Percentiles rank a stretch among this genome's conserved stretches.
These are phyloP conservation scores for Drepana falcataria DNA, from an alignment of 2,888 invertebrate genomes.

Conservation along the genomic window DNA sequence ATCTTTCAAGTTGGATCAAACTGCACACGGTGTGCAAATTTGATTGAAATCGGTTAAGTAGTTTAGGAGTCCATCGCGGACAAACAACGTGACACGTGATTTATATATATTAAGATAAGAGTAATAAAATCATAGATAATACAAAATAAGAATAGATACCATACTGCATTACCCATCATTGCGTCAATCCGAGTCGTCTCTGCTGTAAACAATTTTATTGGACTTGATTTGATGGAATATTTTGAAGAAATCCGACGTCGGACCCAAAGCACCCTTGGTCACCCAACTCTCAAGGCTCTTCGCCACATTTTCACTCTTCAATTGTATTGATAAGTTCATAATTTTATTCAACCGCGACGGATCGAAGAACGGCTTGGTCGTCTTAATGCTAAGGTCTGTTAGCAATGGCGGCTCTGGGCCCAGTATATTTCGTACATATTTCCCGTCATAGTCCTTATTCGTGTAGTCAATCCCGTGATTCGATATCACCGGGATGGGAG, in stretches of 20 bases:
- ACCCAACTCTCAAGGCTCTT: conserved; percentile 46
- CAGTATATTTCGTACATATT: conserved; percentile 43
- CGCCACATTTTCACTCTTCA: conserved; percentile 48
- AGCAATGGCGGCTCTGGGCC: conserved; percentile 56
- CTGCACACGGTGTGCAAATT: too few species aligned
- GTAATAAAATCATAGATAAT: too few species aligned
- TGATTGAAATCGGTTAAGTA: too few species aligned
- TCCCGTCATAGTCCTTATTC: conserved; percentile 34
- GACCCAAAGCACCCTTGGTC: conserved; percentile 33
- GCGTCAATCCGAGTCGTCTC: conserved; percentile 30
- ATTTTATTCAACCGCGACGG: conserved; percentile 30
- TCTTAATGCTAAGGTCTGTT: conserved; percentile 40
- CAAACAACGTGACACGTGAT: too few species aligned
- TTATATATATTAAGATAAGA: too few species aligned
- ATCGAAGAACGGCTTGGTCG: conserved; percentile 39
- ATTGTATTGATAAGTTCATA: conserved; percentile 36
- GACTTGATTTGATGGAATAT: conserved; percentile 48
- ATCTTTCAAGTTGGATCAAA: too few species aligned
- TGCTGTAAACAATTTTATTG: conserved; percentile 35
- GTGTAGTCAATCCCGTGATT: conserved; percentile 58
- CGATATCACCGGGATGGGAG: conserved; percentile 36
- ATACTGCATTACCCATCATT: too few species aligned
- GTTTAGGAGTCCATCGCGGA: too few species aligned
- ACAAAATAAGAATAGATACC: too few species aligned
- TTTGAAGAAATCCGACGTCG: conserved; percentile 48